These are phyloP conservation scores for Amiota communis DNA, from an alignment of 2,888 invertebrate genomes.

Conservation along the genomic window DNA sequence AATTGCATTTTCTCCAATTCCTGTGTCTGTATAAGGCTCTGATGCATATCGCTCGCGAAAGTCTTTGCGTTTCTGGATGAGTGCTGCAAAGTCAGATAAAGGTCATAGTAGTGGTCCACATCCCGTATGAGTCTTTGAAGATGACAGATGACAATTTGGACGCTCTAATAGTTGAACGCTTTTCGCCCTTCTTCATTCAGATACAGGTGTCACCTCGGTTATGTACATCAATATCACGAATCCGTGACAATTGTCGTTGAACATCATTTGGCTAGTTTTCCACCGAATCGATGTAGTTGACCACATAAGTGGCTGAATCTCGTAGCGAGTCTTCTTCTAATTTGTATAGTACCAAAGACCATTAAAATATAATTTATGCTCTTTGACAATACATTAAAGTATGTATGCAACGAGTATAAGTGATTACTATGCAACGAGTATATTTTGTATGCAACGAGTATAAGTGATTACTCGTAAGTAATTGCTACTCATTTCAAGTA, in stretches of 20 bases:
- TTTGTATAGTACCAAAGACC: no score
- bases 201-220: constrained; percentile 82
- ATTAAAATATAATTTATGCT: no score
- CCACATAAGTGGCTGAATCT: constrained; percentile 86
- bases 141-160: neutral
- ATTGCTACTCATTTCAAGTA: no score
- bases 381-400: no score
- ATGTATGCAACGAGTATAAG: no score
- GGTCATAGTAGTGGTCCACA: constrained; percentile 79
- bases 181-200: neutral
- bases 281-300: constrained; percentile 96
- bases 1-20: constrained; percentile 94
- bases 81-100: constrained; percentile 66
- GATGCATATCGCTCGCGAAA: constrained; percentile 83
- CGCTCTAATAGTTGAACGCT: neutral
- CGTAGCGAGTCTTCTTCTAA: no score
- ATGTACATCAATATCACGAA: constrained; percentile 93
- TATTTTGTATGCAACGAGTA: no score
- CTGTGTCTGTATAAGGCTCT: constrained; percentile 89
- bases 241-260: constrained; percentile 91
- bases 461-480: no score
- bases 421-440: no score
- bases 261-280: constrained; percentile 97
- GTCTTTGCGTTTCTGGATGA: constrained; percentile 74
- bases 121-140: constrained; percentile 75